Evolutionary conservation across 2,113 vertebrate species (phyloP).

Genomic region (Oreocharis arfaki): DNA sequence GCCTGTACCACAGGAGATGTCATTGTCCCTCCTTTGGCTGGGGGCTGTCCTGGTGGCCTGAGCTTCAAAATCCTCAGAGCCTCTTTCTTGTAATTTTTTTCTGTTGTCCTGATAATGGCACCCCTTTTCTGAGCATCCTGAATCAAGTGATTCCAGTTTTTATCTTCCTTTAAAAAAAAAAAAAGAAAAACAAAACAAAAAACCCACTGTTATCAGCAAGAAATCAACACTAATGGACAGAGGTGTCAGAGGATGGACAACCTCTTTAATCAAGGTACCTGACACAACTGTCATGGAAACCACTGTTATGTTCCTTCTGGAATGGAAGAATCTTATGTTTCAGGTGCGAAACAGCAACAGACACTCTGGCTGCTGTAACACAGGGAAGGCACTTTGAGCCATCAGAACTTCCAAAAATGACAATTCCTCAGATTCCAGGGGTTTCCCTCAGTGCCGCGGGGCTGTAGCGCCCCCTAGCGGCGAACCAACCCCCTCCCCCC

Average conservation of each 20-base stretch:
- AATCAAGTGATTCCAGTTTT: constrained; percentile 81
- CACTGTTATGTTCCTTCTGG: constrained; percentile 17
- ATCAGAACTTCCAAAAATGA: neutral
- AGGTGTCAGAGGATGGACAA: neutral
- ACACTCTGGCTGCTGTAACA: constrained; percentile 35
- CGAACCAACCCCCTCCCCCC: neutral
- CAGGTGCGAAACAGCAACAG: constrained; percentile 22
- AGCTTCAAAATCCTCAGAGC: constrained; percentile 75
- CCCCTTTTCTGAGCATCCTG: constrained; percentile 78
- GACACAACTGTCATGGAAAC: constrained; percentile 24
- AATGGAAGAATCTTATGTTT: constrained; percentile 33
- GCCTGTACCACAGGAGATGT: neutral
- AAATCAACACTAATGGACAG: neutral
- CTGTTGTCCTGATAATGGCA: constrained; percentile 70
- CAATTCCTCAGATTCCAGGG: neutral
- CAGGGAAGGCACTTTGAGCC: constrained; percentile 22
- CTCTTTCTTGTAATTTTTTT: constrained; percentile 66
- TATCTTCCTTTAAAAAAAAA: constrained; percentile 68
- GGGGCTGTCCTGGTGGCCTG: neutral
- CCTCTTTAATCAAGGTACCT: neutral
- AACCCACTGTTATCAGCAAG: neutral
- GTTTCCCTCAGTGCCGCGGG: neutral
- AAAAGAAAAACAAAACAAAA: neutral
- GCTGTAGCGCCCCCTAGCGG: constrained; percentile 23
- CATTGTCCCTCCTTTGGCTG: neutral